Conservation (phyloP, 2,888 invertebrate genomes). For the Pyrgus malvae region DNA sequence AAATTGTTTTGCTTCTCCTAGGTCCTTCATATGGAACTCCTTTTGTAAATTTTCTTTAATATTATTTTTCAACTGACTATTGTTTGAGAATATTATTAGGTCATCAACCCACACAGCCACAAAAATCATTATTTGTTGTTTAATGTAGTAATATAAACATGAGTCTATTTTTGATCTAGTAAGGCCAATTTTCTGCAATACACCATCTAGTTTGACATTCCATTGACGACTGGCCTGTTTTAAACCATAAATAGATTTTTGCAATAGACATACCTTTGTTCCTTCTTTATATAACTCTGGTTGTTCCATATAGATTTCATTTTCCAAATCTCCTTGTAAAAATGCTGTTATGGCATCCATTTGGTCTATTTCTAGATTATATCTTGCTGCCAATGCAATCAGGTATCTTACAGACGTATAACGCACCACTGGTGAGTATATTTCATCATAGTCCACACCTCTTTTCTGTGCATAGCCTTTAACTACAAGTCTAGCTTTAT, state of each 20-base stretch:
- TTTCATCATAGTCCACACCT: constrained; percentile 31
- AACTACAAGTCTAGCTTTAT: neutral
- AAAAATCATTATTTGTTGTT: neutral
- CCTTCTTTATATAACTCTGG: neutral
- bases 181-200: neutral
- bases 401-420: constrained; percentile 34
- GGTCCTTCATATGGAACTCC: constrained; percentile 12
- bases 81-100: neutral
- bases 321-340: constrained; percentile 8
- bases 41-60: neutral
- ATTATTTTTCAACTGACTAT: neutral
- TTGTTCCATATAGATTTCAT: constrained; percentile 16
- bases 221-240: constrained; percentile 25
- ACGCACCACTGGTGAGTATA: constrained; percentile 34
- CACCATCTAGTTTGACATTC: neutral
- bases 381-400: constrained; percentile 25
- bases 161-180: neutral
- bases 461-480: constrained; percentile 19
- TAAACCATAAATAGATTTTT: constrained; percentile 33
- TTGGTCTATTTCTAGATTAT: constrained; percentile 22
- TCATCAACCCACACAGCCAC: constrained; percentile 1
- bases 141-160: neutral
- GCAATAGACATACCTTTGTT: constrained; percentile 6
- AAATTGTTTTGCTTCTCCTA: constrained; percentile 19
- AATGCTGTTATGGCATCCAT: constrained; percentile 30